Percentiles rank a stretch among this genome's conserved stretches.
Conservation (phyloP, 1,140 invertebrate species). For the Patella vulgata region DNA sequence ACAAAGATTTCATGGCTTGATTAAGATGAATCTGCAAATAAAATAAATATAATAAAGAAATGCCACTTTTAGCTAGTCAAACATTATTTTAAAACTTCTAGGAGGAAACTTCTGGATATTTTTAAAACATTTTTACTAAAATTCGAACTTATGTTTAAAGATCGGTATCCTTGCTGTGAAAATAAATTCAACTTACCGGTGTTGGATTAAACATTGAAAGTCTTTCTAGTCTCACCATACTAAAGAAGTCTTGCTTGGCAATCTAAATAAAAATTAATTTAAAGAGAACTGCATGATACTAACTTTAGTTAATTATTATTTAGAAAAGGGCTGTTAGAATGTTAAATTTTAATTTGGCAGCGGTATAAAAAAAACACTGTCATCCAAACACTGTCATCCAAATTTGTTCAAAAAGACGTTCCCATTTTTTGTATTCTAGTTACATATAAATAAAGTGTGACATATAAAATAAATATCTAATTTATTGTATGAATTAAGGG, state of each 20-base stretch:
- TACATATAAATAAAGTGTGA: neutral
- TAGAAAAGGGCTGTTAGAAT: conserved; percentile 1
- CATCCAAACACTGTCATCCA: no score
- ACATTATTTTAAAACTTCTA: neutral
- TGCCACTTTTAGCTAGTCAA: neutral
- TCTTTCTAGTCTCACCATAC: conserved; percentile 18
- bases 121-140: neutral
- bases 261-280: conserved; percentile 29
- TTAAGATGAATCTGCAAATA: conserved; percentile 39
- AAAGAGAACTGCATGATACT: neutral
- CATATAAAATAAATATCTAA: neutral
- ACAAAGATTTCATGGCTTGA: conserved; percentile 38
- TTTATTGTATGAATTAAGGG: neutral
- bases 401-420: neutral
- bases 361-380: no score
- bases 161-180: neutral
- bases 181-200: conserved; percentile 33
- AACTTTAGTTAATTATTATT: neutral
- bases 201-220: conserved; percentile 34
- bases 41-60: conserved; percentile 5
- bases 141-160: neutral
- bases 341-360: neutral
- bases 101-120: neutral
- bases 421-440: neutral
- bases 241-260: conserved; percentile 35